Percentiles rank a stretch among this genome's conserved stretches.
These are phyloP conservation scores for Sterrhoptilus dennistouni DNA, from an alignment of 2,113 vertebrate genomes.

Conservation along the genomic window DNA sequence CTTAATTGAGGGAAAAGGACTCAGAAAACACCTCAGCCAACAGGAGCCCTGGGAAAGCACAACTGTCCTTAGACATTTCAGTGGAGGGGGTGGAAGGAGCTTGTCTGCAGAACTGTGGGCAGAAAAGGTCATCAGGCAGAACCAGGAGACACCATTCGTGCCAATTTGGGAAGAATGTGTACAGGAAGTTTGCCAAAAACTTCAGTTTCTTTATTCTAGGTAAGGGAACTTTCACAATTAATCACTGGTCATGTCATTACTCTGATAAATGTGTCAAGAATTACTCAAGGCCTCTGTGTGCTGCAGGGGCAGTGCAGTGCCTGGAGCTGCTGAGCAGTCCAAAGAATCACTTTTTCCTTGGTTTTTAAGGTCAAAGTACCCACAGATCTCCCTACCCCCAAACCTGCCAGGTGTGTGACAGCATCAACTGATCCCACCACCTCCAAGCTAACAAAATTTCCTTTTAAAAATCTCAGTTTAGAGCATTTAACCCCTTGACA, in stretches of 20 bases:
- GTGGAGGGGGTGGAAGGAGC: neutral
- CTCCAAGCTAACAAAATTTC: neutral
- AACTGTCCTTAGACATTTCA: neutral
- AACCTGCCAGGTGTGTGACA: neutral
- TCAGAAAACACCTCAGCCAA: neutral
- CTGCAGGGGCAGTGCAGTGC: neutral
- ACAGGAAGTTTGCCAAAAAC: neutral
- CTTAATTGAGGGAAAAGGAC: neutral
- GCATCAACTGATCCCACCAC: neutral
- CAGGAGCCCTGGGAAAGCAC: neutral
- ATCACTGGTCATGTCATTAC: neutral
- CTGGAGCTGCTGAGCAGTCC: neutral
- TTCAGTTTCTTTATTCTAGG: neutral
- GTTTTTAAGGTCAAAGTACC: neutral
- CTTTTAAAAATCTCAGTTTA: neutral
- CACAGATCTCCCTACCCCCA: neutral
- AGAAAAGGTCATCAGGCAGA: neutral
- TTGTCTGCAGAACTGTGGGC: neutral
- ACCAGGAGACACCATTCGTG: neutral
- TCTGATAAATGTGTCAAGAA: neutral
- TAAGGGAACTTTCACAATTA: neutral
- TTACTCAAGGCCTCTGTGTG: neutral
- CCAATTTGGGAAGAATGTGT: rapidly evolving
- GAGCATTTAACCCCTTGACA: neutral
- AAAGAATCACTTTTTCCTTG: neutral